Percentiles rank a stretch among this genome's conserved stretches.
phyloP scores from a whole-genome alignment of 2,797 vertebrate species.

The Streptopelia turtur region DNA sequence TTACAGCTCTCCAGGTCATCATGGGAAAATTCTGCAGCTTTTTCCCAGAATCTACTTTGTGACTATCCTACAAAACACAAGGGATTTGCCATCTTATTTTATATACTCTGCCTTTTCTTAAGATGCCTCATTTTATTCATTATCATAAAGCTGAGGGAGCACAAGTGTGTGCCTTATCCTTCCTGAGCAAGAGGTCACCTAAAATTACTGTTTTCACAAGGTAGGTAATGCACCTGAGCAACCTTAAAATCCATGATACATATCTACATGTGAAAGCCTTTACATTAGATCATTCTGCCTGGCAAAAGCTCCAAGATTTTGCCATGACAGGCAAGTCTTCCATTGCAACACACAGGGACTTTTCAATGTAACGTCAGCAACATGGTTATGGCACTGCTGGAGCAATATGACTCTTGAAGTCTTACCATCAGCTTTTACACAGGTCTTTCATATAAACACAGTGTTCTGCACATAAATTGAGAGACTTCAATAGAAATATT shows the following conservation, averaged over 20 bases:
- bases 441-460: neutral
- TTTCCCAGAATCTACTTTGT: neutral
- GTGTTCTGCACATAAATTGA: neutral
- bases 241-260: neutral
- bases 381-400: neutral
- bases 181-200: neutral
- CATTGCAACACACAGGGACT: neutral
- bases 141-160: neutral
- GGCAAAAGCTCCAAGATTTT: neutral
- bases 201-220: neutral
- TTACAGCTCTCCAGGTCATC: neutral
- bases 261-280: neutral
- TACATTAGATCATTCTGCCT: neutral
- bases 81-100: neutral
- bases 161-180: rapidly evolving
- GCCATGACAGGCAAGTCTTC: neutral
- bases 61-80: neutral
- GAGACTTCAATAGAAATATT: neutral
- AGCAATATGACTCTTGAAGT: neutral
- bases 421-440: neutral
- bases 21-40: neutral
- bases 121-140: neutral
- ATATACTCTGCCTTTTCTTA: neutral
- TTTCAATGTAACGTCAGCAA: neutral
- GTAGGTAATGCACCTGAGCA: neutral